Evolutionary conservation across 1,140 invertebrate genomes (phyloP), one percentile per base, ranked within the genome.

Genomic region (Zaprionus davidi): DNA sequence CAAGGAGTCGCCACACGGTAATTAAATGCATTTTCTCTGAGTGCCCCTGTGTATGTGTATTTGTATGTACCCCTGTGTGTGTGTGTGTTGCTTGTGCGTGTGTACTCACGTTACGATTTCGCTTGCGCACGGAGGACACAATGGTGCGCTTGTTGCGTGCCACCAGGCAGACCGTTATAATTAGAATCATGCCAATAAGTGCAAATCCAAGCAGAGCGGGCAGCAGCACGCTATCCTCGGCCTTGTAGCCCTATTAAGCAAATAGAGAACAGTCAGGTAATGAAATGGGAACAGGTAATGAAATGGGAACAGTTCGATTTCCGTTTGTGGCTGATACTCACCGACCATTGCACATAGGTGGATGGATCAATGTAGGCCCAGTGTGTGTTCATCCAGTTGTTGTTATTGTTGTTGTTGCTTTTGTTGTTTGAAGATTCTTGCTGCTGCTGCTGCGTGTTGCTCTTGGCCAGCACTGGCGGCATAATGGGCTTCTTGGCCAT

Each of bases 341-440:
- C 95, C 91, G 94, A 94, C 95, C 94, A 95, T 87, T 95, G 95
- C 78, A 95, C 94, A 81, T 95, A 94, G 34, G 94, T 94, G 5
- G 95, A 94, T n/a, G 94, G 93, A 90, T 95, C 94, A 49, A 94
- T 93, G 81, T 95, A 95, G 44, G 95, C 94, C 95, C 95, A 95
- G 66, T 91, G 83, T 22, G 82, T 87, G 15, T 85, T 82, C 41
- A 92, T 92, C 92, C 92, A 88, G 82, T 91, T 75, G 73, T 82
- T 46, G 71, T 91, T 26, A 26, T 71, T 79, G 34, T 69, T 55
- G 38, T 22, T 69, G 44, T 86, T 80, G 64, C 76, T 85, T 24
- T 70, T 76, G 13, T 74, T 34, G 65, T 44, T 34, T 7, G 41
- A 46, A 7, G 41, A 9, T 46, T 46, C 20, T 22, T 44, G 69